Base-by-base conservation (phyloP, 2,113 vertebrate species). In the Scomber scombrus region DNA sequence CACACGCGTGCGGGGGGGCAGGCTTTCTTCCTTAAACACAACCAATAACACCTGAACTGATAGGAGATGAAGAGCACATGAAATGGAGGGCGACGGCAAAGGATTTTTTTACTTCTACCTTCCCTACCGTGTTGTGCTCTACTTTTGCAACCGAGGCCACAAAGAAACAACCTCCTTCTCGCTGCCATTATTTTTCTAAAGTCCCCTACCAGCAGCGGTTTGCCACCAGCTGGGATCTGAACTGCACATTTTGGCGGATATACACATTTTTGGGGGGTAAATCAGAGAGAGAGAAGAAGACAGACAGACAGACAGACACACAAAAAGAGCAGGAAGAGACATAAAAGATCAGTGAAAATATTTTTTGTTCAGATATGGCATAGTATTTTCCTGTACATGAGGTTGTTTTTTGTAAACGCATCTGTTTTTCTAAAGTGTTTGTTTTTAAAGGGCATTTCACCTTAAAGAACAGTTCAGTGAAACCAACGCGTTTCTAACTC, bases 281-380 rank as follows among this genome's bases (percentile, higher is more conserved):
- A 73, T 58, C 31, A 56, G 62, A 70, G 47, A 62, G 47, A 62
- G 43, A 63, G 19, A 5, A 67, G 40, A 67, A 66, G 15, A 29
- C 54, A 23, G 18, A 49, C 47, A 67, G 14, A 61, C 10, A 71
- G 11, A 49, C 57, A 18, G 18, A 84, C 46, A 76, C 60, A 61
- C 60, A 47, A 43, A 71, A n/a, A 85, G 57, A 90, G 68, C 81
- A 65, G 87, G 64, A 86, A 80, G 58, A 87, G 81, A 93, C 67
- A 58, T 60, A 67, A 49, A 70, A 72, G 66, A 66, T 75, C 66
- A 72, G 60, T 80, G 61, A 80, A 82, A 85, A 81, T 71, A 72
- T 75, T 90, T 93, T 91, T 93, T 93, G 88, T 93, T 93, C 89
- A 81, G 84, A 92, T 93, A 94, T 94, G 93, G 93, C 93, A 86